These are phyloP conservation scores for Nanger granti DNA, from an alignment of 2,113 vertebrate species.

Conservation along the genomic window DNA sequence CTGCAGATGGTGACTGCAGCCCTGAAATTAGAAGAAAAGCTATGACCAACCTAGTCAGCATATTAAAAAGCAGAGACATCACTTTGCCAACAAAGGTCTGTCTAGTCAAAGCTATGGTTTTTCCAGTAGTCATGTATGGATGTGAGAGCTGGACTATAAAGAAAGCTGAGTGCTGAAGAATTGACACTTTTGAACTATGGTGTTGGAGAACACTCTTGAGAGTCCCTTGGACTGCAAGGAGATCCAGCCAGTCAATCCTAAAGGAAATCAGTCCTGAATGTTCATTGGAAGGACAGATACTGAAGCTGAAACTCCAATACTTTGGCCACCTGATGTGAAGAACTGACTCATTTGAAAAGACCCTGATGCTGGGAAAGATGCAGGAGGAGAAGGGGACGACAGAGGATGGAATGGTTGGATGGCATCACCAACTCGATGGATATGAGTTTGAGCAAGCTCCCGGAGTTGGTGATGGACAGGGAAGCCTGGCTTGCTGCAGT, in stretches of 20 bases:
- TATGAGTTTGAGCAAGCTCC: background rate
- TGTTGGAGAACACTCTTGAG: background rate
- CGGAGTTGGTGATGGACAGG: background rate
- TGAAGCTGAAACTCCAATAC: background rate
- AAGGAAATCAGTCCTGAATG: background rate
- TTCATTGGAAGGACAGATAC: background rate
- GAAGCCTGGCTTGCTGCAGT: background rate
- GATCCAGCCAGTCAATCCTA: background rate
- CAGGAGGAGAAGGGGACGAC: background rate
- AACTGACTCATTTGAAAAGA: background rate
- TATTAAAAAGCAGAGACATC: background rate
- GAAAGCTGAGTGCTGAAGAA: background rate
- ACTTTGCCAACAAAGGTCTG: background rate
- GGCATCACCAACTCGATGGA: background rate
- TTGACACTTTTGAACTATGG: background rate
- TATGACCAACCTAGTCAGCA: background rate
- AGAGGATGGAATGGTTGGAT: background rate
- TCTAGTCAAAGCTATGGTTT: background rate
- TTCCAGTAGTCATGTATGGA: background rate
- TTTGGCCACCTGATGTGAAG: background rate
- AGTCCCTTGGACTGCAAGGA: background rate
- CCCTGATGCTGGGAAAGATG: background rate
- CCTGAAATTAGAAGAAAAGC: background rate
- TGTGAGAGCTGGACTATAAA: background rate
- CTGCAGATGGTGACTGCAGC: background rate